Conservation (phyloP, 2,113 vertebrate species). For the Phalacrocorax pelagicus region DNA sequence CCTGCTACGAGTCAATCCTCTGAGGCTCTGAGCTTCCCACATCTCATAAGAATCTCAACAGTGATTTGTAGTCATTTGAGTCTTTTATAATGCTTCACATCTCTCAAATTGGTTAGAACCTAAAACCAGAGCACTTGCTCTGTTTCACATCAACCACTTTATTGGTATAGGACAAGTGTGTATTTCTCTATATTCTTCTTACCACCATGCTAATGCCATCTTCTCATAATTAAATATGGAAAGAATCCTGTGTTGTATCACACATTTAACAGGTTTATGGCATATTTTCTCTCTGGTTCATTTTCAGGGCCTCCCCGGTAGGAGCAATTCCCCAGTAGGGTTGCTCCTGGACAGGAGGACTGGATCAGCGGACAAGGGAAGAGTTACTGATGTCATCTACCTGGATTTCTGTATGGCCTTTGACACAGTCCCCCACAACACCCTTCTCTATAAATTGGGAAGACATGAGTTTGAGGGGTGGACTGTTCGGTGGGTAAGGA, state of each 20-base stretch:
- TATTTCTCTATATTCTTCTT: not conserved
- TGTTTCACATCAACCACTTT: not conserved
- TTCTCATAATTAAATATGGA: not conserved
- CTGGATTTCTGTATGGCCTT: not conserved
- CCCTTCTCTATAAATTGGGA: not conserved
- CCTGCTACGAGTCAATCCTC: slow-evolving; percentile 16
- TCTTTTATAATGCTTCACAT: not conserved
- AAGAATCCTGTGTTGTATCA: not conserved
- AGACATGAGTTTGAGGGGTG: not conserved
- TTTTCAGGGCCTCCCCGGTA: not conserved
- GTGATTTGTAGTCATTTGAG: slow-evolving; percentile 33
- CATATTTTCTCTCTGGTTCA: not conserved
- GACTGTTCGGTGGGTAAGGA: not conserved
- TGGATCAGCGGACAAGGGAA: not conserved
- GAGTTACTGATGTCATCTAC: not conserved
- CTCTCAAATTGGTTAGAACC: not conserved
- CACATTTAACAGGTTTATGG: not conserved
- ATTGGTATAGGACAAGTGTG: not conserved
- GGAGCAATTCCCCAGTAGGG: not conserved
- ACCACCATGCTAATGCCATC: not conserved
- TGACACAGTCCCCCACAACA: not conserved
- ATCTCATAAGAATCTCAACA: not conserved
- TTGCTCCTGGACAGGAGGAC: not conserved
- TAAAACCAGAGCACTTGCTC: not conserved
- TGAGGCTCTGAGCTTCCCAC: not conserved